Base-by-base conservation (phyloP, 2,113 vertebrate species). In the Crotalus viridis region DNA sequence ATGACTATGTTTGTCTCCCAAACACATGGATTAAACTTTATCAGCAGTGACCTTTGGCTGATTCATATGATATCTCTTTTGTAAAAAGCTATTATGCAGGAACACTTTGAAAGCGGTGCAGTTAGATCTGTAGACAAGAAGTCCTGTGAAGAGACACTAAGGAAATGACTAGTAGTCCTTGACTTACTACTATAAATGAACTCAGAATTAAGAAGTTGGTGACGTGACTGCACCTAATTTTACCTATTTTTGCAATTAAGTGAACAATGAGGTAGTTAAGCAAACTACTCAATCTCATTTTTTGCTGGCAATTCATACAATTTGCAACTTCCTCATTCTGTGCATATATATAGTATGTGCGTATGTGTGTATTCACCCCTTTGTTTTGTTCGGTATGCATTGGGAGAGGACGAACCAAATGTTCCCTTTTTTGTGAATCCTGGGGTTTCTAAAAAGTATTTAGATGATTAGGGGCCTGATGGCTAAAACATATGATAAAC, bases 191-290 rank as follows among this genome's bases (percentile, higher is more conserved):
- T 5, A 28, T 69, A 33, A 69, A 69, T 69, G 2, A 33, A n/a
- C 4, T 69, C 28, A 5, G 28, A 69, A 69, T 33, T n/a, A 69
- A 69, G 64, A 12, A 69, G 28, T 4, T 69, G 12, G 33, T 5
- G 26, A 12, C 5, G 26, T 4, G 26, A 13, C 61, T 0, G 0
- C 61, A n/a, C 26, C 28, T 12, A 0, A 69, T n/a, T n/a, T n/a
- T 69, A n/a, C 28, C 12, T 69, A 15, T 69, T 69, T 69, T 13
- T n/a, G 61, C 26, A 69, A 13, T 69, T 5, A n/a, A n/a, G 61
- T 69, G 61, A n/a, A 69, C 4, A 24, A n/a, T 69, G 61, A 69
- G 28, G 28, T 69, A 69, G 28, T 69, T 69, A 69, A 69, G 61
- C 61, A 69, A 69, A n/a, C 12, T 69, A 69, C 10, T 12, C 28